These are phyloP conservation scores for Montifringilla adamsi DNA, from an alignment of 2,113 vertebrate species.

Conservation along the genomic window DNA sequence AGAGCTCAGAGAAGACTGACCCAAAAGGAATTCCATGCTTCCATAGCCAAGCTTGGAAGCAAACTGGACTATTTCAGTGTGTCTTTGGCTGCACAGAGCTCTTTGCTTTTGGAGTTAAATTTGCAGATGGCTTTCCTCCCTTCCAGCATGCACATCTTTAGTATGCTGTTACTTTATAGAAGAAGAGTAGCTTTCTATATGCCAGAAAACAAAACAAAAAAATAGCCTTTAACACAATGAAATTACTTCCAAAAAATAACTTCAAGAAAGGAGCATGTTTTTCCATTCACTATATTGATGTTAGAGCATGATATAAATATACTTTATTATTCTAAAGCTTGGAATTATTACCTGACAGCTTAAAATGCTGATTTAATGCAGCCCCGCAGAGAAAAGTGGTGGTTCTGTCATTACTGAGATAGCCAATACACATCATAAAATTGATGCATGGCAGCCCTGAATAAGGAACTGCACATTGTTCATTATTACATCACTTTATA, in stretches of 20 bases:
- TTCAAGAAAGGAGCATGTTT: conserved; percentile 42
- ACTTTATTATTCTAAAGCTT: conserved; percentile 66
- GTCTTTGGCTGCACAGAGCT: not conserved
- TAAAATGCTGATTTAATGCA: conserved; percentile 69
- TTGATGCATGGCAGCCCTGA: conserved; percentile 66
- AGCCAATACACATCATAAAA: conserved; percentile 72
- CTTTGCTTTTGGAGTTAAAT: not conserved
- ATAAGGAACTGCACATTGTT: conserved; percentile 59
- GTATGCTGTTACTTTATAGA: not conserved
- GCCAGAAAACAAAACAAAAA: conserved; percentile 23
- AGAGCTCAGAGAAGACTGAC: not conserved
- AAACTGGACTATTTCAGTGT: not conserved
- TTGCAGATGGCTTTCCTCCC: conserved; percentile 44
- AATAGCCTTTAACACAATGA: conserved; percentile 21
- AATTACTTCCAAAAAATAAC: conserved; percentile 12
- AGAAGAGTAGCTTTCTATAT: not conserved
- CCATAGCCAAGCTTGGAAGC: not conserved
- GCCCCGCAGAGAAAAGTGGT: conserved; percentile 66
- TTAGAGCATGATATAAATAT: conserved; percentile 61
- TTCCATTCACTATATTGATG: conserved; percentile 46
- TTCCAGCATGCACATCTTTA: conserved; percentile 12
- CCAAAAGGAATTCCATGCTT: not conserved
- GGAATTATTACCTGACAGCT: conserved; percentile 69
- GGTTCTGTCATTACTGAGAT: conserved; percentile 69
- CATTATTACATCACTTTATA: conserved; percentile 72